A percentile compares a stretch with the other conserved stretches of the same genome.
These are phyloP conservation scores for Euborellia annulipes DNA, from an alignment of 1,140 invertebrate genomes.

Conservation along the genomic window DNA sequence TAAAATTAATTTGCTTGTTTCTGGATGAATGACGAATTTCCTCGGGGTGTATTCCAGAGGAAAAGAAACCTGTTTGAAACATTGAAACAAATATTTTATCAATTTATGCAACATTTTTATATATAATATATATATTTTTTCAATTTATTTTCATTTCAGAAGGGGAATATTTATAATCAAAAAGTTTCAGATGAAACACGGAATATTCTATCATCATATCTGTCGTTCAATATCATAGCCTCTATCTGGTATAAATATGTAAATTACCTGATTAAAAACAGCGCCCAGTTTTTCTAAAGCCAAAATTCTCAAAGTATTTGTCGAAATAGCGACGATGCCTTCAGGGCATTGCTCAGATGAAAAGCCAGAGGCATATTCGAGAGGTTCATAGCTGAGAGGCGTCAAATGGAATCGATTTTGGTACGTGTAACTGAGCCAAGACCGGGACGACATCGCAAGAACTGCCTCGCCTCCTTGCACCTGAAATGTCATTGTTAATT, in stretches of 20 bases:
- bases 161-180: too few species aligned
- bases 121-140: not conserved
- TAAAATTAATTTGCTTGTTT: constrained; percentile 81
- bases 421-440: constrained; percentile 97
- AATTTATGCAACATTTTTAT: not conserved
- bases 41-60: constrained; percentile 91
- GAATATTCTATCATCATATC: too few species aligned
- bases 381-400: constrained; percentile 85
- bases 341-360: constrained; percentile 98
- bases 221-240: too few species aligned
- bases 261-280: constrained; percentile 90
- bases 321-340: constrained; percentile 97
- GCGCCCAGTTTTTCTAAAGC: constrained; percentile 96
- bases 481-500: constrained; percentile 17
- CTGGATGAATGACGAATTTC: constrained; percentile 85
- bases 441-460: constrained; percentile 91
- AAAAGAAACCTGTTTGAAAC: constrained; percentile 48
- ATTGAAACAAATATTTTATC: constrained; percentile 1
- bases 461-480: constrained; percentile 96
- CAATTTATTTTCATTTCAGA: too few species aligned
- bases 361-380: constrained; percentile 97
- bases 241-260: too few species aligned
- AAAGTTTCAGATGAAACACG: too few species aligned
- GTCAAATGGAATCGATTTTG: constrained; percentile 94
- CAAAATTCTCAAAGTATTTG: constrained; percentile 92